Conservation (phyloP, 2,888 invertebrate species). For the Epinotia brunnichana region DNA sequence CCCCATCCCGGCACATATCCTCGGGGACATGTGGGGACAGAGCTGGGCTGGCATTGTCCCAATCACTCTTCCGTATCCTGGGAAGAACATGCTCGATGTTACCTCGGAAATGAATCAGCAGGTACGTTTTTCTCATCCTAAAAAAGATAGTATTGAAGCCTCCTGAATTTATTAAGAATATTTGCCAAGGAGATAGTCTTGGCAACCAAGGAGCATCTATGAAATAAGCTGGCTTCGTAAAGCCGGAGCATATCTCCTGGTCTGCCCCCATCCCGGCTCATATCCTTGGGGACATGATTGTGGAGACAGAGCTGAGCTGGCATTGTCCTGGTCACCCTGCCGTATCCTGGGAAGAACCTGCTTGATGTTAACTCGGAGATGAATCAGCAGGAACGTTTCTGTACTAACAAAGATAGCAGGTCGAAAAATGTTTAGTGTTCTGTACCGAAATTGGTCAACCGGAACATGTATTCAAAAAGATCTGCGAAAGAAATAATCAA, state of each 20-base stretch:
- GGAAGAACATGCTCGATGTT: constrained; percentile 91
- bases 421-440: too few relatives aligned
- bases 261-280: constrained; percentile 94
- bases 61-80: constrained; percentile 92
- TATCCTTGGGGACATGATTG: constrained; percentile 94
- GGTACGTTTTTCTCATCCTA: constrained; percentile 65
- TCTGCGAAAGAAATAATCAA: too few relatives aligned
- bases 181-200: neutral
- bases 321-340: constrained; percentile 90
- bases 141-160: too few relatives aligned
- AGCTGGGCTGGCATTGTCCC: constrained; percentile 93
- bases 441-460: too few relatives aligned
- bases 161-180: neutral
- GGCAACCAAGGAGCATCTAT: neutral
- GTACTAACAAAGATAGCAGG: neutral
- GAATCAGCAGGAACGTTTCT: constrained; percentile 85
- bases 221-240: constrained; percentile 87
- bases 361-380: constrained; percentile 93
- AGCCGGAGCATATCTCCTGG: constrained; percentile 89
- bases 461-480: too few relatives aligned
- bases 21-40: constrained; percentile 96
- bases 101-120: constrained; percentile 91
- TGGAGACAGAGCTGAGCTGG: constrained; percentile 95
- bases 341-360: constrained; percentile 92
- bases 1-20: constrained; percentile 92